Evolutionary conservation across 2,113 vertebrate species (phyloP).

Genomic region (Leuciscus idus): DNA sequence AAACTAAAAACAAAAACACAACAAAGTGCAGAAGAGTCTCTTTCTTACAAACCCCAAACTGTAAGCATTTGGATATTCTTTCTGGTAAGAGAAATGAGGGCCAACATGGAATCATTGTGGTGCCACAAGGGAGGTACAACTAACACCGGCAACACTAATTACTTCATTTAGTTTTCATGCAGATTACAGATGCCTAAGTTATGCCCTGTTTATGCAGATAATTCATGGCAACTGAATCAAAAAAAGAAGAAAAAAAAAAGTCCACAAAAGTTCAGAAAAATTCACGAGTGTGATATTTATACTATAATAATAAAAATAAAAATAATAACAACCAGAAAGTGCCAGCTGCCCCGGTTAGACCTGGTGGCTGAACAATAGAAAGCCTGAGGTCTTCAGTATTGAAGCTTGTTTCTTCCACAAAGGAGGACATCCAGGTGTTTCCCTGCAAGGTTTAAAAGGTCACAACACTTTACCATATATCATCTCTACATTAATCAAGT

Average conservation of each 20-base stretch:
- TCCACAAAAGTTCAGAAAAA: slow-evolving; percentile 9
- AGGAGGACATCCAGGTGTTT: slow-evolving; percentile 15
- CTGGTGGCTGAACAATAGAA: neutral
- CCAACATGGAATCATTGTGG: slow-evolving; percentile 73
- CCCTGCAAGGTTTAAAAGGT: slow-evolving; percentile 39
- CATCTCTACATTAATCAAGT: slow-evolving; percentile 56
- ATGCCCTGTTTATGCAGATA: slow-evolving; percentile 60
- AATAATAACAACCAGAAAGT: slow-evolving; percentile 34
- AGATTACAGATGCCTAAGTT: slow-evolving; percentile 72
- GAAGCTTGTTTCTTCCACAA: slow-evolving; percentile 16
- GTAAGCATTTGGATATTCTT: slow-evolving; percentile 78
- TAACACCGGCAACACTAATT: slow-evolving; percentile 77
- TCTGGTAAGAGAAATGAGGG: slow-evolving; percentile 68
- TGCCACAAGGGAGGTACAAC: slow-evolving; percentile 72
- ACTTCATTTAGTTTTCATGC: slow-evolving; percentile 79
- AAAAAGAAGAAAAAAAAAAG: slow-evolving; percentile 1
- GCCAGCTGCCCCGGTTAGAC: slow-evolving; percentile 31
- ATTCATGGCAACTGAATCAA: slow-evolving; percentile 59
- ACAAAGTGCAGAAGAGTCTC: slow-evolving; percentile 66
- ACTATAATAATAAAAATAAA: neutral
- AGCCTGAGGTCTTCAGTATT: neutral
- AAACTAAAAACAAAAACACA: too few species aligned
- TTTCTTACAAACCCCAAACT: slow-evolving; percentile 76
- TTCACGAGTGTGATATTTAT: slow-evolving; percentile 8
- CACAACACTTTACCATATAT: slow-evolving; percentile 48